Base-by-base conservation (phyloP, 2,888 invertebrate genomes). In the Sinodicranocentrus sp. region DNA sequence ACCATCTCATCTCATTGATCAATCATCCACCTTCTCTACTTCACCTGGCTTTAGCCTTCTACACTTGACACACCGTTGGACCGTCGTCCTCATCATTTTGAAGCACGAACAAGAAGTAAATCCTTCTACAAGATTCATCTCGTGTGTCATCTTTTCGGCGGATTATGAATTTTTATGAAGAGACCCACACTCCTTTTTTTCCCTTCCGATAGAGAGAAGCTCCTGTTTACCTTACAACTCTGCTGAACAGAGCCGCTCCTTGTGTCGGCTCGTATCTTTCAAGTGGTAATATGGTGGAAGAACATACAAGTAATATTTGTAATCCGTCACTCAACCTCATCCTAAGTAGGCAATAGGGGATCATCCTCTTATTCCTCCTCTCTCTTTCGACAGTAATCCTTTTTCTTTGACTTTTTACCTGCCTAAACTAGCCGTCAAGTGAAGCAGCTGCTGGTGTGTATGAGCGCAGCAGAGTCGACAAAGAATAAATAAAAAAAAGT, bases 251-350 rank as follows among this genome's bases (percentile, higher is more conserved):
- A 33, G 33, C 33, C 33, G 33, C 33, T 10, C 5, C 33, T 33
- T n/a, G 5, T 33, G 5, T 33, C 33, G 33, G 33, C 33, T 33
- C 33, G 10, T 10, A 3, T 33, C 10, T 33, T 33, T 33, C 10
- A 33, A 33, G 33, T 33, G 33, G 33, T 33, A n/a, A n/a, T n/a
- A n/a, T n/a, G 33, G 33, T 33, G 10, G 33, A 33, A 33, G 33
- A 33, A 33, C 33, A 33, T 33, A 33, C n/a, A 33, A 33, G 15
- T 48, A 48, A 48, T 48, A 48, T 48, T 48, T 48, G 48, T 48
- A 48, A 48, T 48, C 48, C 48, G 48, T 48, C 48, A 48, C 8
- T 48, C 48, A 48, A 48, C 13, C 8, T 8, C 6, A n/a, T n/a
- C n/a, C n/a, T 48, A 15, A 48, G 48, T 13, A 48, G 39, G 13